Evolutionary conservation across 2,888 invertebrate species (phyloP).

Genomic region (Agonum fuliginosum): DNA sequence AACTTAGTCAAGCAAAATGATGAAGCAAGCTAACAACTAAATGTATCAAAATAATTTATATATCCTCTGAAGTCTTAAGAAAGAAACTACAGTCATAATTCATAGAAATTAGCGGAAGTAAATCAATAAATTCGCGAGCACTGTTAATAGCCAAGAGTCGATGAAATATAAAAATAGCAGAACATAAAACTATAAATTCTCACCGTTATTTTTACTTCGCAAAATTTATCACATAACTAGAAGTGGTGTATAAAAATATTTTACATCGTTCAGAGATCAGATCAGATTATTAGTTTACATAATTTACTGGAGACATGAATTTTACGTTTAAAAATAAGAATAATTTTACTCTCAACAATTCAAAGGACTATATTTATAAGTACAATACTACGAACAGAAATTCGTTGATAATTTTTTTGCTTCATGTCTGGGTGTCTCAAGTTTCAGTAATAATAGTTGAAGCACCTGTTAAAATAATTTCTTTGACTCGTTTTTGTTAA

Average conservation of each 20-base stretch:
- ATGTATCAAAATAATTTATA: constrained; percentile 23
- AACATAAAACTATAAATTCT: constrained; percentile 34
- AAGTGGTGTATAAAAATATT: constrained; percentile 12
- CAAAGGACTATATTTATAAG: background rate
- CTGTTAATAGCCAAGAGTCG: constrained; percentile 25
- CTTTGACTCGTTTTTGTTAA: constrained; percentile 16
- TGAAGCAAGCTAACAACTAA: background rate
- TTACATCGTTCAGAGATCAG: background rate
- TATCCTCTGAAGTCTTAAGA: background rate
- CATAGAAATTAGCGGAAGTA: constrained; percentile 27
- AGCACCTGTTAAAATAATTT: background rate
- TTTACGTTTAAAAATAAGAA: background rate
- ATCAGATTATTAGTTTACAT: constrained; percentile 13
- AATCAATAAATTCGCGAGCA: constrained; percentile 30
- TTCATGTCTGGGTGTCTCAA: background rate
- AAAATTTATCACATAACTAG: constrained; percentile 11
- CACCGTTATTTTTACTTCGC: constrained; percentile 11
- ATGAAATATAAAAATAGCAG: constrained; percentile 28
- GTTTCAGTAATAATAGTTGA: constrained; percentile 8
- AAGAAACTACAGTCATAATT: constrained; percentile 11
- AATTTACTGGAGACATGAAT: no score
- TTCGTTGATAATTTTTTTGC: no score
- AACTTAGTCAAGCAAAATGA: no score
- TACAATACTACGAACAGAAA: constrained; percentile 1
- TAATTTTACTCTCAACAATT: background rate